Base-by-base conservation (phyloP, 2,797 vertebrate genomes). In the Meda fulgida region DNA sequence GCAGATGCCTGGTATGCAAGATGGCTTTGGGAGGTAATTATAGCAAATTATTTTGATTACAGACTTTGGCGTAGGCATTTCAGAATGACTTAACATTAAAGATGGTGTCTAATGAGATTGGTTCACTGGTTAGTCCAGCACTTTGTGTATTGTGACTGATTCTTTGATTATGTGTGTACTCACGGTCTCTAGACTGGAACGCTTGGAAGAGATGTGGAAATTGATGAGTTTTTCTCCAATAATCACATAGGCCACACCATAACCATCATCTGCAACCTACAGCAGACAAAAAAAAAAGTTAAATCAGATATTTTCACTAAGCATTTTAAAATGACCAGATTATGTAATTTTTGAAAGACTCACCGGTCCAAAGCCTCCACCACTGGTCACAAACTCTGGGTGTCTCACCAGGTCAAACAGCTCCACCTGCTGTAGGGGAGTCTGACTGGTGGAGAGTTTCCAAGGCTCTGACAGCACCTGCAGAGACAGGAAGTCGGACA, bases 371-470 rank as follows among this genome's bases (percentile, higher is more conserved):
- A 99, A 99, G 67, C 98, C 98, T 5, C 98, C 98, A 26, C 98
- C 98, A 2, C 95, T 96, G 71, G 96, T 93, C 65, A 97, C 95
- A 11, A 96, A 95, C 55, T 98, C 95, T 0, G 98, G 97, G 89
- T 97, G 93, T 84, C 89, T 96, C 85, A 94, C 93, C 73, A 99
- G 91, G 88, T 99, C 93, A 53, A 97, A 97, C 65, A 97, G 93
- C 8, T 96, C 96, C 14, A 95, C 81, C 90, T 97, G 94, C 88
- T 99, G 98, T 84, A 97, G 93, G 2, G 98, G 97, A 0, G 98
- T 99, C 92, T 99, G 98, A 91, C 98, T 99, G 0, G 98, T 99
- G 43, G 98, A 99, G 77, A 99, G 90, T 86, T 97, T 95, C 98
- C 98, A 99, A 0, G 98, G 97, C 77, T 99, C 98, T 10, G 98